Base-by-base conservation (phyloP, 2,113 vertebrate species). In the Garra rufa region DNA sequence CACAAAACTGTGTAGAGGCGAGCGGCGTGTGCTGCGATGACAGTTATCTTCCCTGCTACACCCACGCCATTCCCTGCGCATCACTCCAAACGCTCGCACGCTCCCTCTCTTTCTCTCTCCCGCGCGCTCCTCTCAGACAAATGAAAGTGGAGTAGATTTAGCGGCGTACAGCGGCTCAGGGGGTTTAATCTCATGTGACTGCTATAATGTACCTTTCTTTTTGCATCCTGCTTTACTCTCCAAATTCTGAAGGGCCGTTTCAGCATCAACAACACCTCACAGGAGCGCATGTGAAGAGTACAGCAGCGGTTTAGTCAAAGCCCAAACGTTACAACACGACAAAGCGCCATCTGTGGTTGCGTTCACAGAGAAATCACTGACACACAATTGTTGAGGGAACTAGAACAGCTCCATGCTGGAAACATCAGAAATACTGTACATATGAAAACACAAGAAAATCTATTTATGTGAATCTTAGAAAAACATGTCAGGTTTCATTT, bases 181-280 rank as follows among this genome's bases (percentile, higher is more conserved):
- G 91, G 90, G 90, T 89, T 91, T 93, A 90, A 93, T 92, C 91
- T 91, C 83, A 86, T 83, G 76, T 92, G 92, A 93, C 93, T 93
- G 91, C 88, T 83, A 89, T 88, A 88, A 90, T 86, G 90, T 82
- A 90, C 91, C 88, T 92, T 90, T 89, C 93, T 91, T 91, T n/a
- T 87, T 89, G 70, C 70, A 46, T 73, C 41, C 70, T 8, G 70
- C 86, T 90, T 88, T 85, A 87, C 88, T 89, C 88, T 24, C 19
- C 52, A 43, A 26, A 78, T 78, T 43, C 30, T 17, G 76, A 59
- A 78, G 38, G n/a, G 38, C 14, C 44, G 55, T 28, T 74, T 63
- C 46, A 82, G 59, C 67, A 80, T 73, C 70, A 44, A 26, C 77
- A 48, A 19, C 50, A 28, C 57, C 48, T 44, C 52, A 75, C 50